phyloP scores from a whole-genome alignment of 1,140 invertebrate genomes.

The Diachasma alloeum region DNA sequence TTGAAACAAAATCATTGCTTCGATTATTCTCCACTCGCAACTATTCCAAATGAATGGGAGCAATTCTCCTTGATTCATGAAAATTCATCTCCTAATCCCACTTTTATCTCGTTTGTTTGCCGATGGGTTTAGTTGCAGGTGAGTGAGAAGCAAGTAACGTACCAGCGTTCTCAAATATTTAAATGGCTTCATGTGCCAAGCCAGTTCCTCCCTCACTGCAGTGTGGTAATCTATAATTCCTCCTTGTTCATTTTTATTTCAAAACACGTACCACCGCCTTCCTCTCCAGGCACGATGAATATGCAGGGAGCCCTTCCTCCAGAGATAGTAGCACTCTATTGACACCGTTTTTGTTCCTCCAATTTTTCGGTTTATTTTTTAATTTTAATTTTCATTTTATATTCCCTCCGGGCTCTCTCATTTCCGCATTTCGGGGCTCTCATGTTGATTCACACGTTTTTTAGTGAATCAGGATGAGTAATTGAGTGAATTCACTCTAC shows the following conservation, averaged over 20 bases:
- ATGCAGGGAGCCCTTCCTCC: background rate
- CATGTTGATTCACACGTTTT: background rate
- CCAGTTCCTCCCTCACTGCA: background rate
- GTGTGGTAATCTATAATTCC: background rate
- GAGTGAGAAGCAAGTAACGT: background rate
- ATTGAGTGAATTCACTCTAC: no score
- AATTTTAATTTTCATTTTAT: background rate
- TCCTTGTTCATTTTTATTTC: background rate
- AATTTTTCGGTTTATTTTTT: background rate
- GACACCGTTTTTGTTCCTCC: background rate
- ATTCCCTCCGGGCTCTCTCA: background rate
- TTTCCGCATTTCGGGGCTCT: background rate
- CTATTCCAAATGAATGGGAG: background rate
- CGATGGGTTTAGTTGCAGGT: background rate
- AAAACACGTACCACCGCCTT: background rate
- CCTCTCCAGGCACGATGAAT: background rate
- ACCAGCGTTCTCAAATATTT: background rate
- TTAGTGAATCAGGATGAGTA: no score
- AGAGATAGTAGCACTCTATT: background rate
- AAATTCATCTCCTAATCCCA: background rate
- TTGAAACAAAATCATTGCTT: no score
- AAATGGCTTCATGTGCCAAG: background rate
- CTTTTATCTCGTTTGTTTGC: background rate
- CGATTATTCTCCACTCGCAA: background rate
- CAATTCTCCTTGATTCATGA: background rate